A percentile compares a stretch with the other conserved stretches of the same genome.
Conservation (phyloP, 2,888 invertebrate species). For the Platynereis dumerilii region DNA sequence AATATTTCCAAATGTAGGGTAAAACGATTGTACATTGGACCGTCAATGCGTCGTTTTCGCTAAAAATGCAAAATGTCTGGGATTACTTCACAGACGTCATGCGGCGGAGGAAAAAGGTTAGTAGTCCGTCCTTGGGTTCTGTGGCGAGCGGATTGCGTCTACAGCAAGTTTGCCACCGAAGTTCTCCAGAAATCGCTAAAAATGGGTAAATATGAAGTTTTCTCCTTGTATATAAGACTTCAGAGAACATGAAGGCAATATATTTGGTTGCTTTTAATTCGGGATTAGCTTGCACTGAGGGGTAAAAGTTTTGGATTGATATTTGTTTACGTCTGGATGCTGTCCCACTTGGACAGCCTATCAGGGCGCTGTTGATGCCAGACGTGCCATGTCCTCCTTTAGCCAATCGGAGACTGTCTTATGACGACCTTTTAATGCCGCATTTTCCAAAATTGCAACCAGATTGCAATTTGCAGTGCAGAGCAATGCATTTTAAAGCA, state of each 20-base stretch:
- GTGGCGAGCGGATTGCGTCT: conserved; percentile 11
- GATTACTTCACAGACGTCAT: conserved; percentile 4
- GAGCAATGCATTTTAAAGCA: too few species aligned
- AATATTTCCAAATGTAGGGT: too few species aligned
- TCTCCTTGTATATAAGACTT: conserved; percentile 7
- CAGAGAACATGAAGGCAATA: conserved; percentile 9
- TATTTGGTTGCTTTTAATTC: conserved; percentile 10
- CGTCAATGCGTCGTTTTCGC: neutral
- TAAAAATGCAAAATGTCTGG: neutral
- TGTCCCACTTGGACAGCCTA: conserved; percentile 8
- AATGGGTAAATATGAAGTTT: conserved; percentile 24
- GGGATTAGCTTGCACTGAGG: too few species aligned
- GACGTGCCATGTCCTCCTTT: too few species aligned
- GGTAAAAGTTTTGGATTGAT: too few species aligned
- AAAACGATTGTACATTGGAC: neutral
- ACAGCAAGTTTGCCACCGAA: conserved; percentile 4
- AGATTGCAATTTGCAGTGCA: too few species aligned
- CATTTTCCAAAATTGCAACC: too few species aligned
- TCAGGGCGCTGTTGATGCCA: neutral
- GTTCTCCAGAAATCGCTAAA: conserved; percentile 22
- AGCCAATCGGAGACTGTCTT: too few species aligned
- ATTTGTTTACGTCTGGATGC: conserved; percentile 7
- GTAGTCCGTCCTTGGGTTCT: conserved; percentile 27
- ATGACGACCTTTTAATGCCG: too few species aligned
- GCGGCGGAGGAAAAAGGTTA: neutral